phyloP scores from a whole-genome alignment of 2,888 invertebrate species.

The Punctoribates punctum region DNA sequence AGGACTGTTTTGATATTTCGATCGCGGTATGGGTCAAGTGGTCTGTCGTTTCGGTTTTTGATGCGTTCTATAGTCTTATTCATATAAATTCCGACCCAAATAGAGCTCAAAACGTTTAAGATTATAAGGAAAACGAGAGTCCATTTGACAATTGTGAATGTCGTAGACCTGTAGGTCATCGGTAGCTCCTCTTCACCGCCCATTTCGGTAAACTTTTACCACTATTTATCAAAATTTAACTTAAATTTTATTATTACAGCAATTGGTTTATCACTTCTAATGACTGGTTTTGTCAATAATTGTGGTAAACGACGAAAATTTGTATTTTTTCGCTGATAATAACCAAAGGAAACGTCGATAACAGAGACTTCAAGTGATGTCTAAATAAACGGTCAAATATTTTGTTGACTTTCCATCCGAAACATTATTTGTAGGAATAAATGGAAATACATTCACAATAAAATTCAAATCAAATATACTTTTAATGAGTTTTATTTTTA shows the following conservation, averaged over 20 bases:
- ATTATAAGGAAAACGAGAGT: neutral
- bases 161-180: neutral
- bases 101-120: conserved; percentile 10
- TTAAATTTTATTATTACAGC: neutral
- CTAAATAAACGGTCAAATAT: neutral
- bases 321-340: conserved; percentile 10
- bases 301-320: neutral
- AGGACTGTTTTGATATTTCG: neutral
- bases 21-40: neutral
- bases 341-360: neutral
- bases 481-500: no score
- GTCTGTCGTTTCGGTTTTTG: neutral
- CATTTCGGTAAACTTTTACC: neutral
- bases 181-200: neutral
- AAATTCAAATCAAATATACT: no score
- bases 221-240: neutral
- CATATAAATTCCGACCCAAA: conserved; percentile 31
- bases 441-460: no score
- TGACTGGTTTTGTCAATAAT: neutral
- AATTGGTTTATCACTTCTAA: neutral
- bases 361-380: neutral
- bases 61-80: neutral
- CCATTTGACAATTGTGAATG: neutral
- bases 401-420: neutral
- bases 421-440: no score